Evolutionary conservation across 2,888 invertebrate genomes (phyloP).

Genomic region (Lomographa bimaculata): DNA sequence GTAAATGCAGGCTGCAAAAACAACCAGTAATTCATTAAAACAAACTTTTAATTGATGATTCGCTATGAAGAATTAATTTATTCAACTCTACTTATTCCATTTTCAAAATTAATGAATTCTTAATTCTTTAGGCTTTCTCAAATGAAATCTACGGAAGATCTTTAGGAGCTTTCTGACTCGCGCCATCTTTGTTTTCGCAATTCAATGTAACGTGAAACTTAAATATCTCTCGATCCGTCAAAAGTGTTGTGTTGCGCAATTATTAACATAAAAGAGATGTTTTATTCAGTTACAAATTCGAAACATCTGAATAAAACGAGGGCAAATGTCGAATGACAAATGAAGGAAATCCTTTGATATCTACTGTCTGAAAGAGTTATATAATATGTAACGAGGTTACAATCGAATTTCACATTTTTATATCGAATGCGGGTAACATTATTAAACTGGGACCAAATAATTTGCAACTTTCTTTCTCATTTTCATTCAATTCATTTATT

Average conservation of each 20-base stretch:
- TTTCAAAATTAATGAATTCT: too few relatives aligned
- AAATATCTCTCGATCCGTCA: slow-evolving; percentile 17
- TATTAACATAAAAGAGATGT: slow-evolving; percentile 25
- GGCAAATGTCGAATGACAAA: slow-evolving; percentile 36
- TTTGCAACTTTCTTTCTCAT: neutral
- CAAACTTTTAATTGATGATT: too few relatives aligned
- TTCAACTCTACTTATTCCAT: too few relatives aligned
- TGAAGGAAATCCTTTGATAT: slow-evolving; percentile 25
- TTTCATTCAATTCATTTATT: neutral
- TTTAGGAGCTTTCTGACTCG: slow-evolving; percentile 4
- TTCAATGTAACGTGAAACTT: slow-evolving; percentile 22
- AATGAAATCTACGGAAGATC: slow-evolving; percentile 12
- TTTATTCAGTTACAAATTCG: slow-evolving; percentile 26
- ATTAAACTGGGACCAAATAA: neutral
- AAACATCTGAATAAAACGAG: slow-evolving; percentile 23
- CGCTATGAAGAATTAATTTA: too few relatives aligned
- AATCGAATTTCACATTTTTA: slow-evolving; percentile 4
- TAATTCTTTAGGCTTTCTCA: slow-evolving; percentile 3
- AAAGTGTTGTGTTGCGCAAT: slow-evolving; percentile 23
- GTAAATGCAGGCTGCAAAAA: too few relatives aligned
- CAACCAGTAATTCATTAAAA: too few relatives aligned
- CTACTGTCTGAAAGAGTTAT: neutral
- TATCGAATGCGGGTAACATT: neutral
- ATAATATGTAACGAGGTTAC: slow-evolving; percentile 8
- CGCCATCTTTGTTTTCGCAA: slow-evolving; percentile 18